Base-by-base conservation (phyloP, 2,113 vertebrate species). In the Onychostoma macrolepis region DNA sequence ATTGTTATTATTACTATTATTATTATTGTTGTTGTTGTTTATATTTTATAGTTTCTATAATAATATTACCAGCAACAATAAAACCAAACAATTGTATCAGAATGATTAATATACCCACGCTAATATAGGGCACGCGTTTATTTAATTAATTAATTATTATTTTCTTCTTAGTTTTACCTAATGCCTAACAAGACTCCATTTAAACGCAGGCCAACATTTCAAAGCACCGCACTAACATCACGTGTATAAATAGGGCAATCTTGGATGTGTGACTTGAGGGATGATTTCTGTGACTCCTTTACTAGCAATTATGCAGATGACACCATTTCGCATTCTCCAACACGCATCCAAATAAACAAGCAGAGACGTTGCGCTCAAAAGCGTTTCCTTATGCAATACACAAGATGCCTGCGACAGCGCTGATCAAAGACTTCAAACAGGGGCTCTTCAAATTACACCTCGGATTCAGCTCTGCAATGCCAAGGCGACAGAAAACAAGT, bases 381-480 rank as follows among this genome's bases (percentile, higher is more conserved):
- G 90, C 87, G 76, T 87, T 88, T 94, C 88, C 91, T 92, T 88
- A 90, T 91, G 89, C 90, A 94, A 93, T 80, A 84, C 92, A 89
- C 89, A 90, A 91, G 88, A 91, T 92, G 87, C 88, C 89, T 80
- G 90, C 88, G 91, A 94, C 92, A 94, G 93, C 91, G 90, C 86
- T 95, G 94, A 96, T 96, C 95, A 97, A 96, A 97, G 95, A 91
- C 87, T 95, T 94, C 94, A 92, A 95, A 95, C 95, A 91, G 94
- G 93, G 92, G 92, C 93, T 94, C 93, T 96, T 95, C 94, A 94
- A 93, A 96, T 96, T 94, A 96, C 94, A 95, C 92, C 92, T 96
- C 95, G 95, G 94, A 94, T 95, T 95, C 92, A 95, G 94, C 94
- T 96, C 94, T 94, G 94, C 93, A 93, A 94, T 93, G 93, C 93